Evolutionary conservation across 2,113 vertebrate species (phyloP).

Genomic region (Sander vitreus): DNA sequence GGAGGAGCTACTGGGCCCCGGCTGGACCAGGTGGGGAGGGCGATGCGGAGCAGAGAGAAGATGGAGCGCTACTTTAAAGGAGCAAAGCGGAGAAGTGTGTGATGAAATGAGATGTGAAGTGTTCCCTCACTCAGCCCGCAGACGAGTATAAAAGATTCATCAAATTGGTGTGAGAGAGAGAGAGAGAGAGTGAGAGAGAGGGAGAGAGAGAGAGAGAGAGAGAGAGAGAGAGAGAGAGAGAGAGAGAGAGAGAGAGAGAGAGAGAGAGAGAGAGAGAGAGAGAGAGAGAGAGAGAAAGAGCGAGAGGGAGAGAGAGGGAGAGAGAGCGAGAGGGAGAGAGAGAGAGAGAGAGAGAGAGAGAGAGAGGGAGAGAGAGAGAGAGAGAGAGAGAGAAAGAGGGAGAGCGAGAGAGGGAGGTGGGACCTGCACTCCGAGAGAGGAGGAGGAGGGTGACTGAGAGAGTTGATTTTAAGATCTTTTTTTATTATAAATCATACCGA

Average conservation of each 20-base stretch:
- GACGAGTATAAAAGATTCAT: slow-evolving; percentile 82
- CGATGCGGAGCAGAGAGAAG: neutral
- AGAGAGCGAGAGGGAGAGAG: too few species aligned
- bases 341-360: neutral
- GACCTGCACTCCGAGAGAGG: slow-evolving; percentile 30
- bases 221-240: slow-evolving; percentile 59
- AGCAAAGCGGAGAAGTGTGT: slow-evolving; percentile 56
- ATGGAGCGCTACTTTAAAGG: slow-evolving; percentile 55
- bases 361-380: neutral
- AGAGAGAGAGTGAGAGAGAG: too few species aligned
- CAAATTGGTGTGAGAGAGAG: slow-evolving; percentile 39
- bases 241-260: slow-evolving; percentile 62
- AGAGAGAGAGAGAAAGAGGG: too few species aligned
- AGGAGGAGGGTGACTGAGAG: slow-evolving; percentile 14
- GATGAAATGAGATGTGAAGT: slow-evolving; percentile 85
- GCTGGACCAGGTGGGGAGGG: slow-evolving; percentile 59
- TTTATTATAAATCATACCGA: slow-evolving; percentile 64
- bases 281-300: too few species aligned
- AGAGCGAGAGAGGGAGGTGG: slow-evolving; percentile 29
- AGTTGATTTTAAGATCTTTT: slow-evolving; percentile 61
- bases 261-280: slow-evolving; percentile 50
- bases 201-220: slow-evolving; percentile 26
- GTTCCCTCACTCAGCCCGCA: slow-evolving; percentile 66
- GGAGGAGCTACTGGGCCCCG: slow-evolving; percentile 40
- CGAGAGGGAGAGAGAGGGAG: too few species aligned